Percentiles rank a stretch among this genome's conserved stretches.
Conservation (phyloP, 1,140 invertebrate genomes). For the Aphelinus certus region DNA sequence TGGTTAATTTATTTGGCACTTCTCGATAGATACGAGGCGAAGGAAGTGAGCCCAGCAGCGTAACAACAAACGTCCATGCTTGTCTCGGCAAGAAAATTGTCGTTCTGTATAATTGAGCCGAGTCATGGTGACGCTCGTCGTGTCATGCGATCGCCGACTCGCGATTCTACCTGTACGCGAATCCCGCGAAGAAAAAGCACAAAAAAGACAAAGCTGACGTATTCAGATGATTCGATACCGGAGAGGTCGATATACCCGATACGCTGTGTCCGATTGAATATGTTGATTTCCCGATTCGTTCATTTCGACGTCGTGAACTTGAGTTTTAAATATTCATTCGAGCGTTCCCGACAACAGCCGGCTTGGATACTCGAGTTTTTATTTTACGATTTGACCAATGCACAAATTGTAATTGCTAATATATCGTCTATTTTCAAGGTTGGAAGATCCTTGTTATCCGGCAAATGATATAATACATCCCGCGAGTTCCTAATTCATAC, state of each 20-base stretch:
- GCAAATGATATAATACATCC: too few species aligned
- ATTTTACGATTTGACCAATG: too few species aligned
- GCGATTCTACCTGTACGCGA: background rate
- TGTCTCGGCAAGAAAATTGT: background rate
- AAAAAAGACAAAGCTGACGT: background rate
- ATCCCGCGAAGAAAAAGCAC: background rate
- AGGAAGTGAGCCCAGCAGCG: too few species aligned
- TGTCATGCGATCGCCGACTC: background rate
- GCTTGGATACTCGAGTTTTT: too few species aligned
- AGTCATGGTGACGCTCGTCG: constrained; percentile 9
- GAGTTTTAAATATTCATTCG: too few species aligned
- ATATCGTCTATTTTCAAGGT: too few species aligned
- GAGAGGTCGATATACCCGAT: constrained; percentile 2
- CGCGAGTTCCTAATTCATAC: too few species aligned
- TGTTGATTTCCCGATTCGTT: background rate
- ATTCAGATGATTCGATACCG: background rate
- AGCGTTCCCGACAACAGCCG: too few species aligned
- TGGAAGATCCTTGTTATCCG: too few species aligned
- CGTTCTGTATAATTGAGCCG: background rate
- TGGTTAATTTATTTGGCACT: background rate
- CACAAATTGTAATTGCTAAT: too few species aligned
- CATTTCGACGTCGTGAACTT: too few species aligned
- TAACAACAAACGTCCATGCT: too few species aligned
- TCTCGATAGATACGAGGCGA: background rate
- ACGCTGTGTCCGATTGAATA: background rate